A percentile compares a stretch with the other conserved stretches of the same genome.
Conservation (phyloP, 2,888 invertebrate species). For the Morpho helenor region DNA sequence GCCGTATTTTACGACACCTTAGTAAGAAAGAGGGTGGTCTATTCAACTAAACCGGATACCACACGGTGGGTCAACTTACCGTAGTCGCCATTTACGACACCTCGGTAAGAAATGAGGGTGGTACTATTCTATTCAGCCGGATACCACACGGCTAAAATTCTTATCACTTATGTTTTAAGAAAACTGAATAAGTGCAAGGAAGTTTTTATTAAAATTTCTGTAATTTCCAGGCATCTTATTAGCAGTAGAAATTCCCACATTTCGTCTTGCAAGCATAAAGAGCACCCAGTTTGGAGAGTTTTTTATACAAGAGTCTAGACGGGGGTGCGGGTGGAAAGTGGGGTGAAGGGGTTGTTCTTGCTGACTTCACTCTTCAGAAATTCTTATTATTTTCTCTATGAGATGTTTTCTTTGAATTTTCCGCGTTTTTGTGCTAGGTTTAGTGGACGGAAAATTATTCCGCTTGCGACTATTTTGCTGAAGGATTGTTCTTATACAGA, state of each 20-base stretch:
- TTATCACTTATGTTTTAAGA: no score
- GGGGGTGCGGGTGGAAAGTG: slow-evolving; percentile 24
- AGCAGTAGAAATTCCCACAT: slow-evolving; percentile 14
- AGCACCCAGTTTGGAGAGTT: slow-evolving; percentile 36
- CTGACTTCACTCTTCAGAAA: slow-evolving; percentile 24
- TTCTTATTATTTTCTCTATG: slow-evolving; percentile 27
- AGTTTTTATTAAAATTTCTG: no score
- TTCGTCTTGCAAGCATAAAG: slow-evolving; percentile 22
- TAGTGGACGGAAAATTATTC: slow-evolving; percentile 16
- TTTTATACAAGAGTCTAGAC: slow-evolving; percentile 51
- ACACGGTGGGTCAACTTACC: no score
- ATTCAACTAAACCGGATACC: no score
- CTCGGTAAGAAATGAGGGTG: no score
- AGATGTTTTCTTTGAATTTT: slow-evolving; percentile 25
- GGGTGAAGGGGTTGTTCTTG: slow-evolving; percentile 22
- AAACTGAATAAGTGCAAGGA: no score
- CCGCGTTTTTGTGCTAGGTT: slow-evolving; percentile 16
- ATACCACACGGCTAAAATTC: no score
- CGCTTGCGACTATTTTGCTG: slow-evolving; percentile 11
- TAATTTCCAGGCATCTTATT: slow-evolving; percentile 12
- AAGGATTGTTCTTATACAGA: neutral
- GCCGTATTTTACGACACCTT: no score
- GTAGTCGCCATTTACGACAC: no score
- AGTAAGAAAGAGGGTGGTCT: no score
- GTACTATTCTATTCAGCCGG: no score